Evolutionary conservation across 2,888 invertebrate species (phyloP).

Genomic region (Salpingus planirostris): DNA sequence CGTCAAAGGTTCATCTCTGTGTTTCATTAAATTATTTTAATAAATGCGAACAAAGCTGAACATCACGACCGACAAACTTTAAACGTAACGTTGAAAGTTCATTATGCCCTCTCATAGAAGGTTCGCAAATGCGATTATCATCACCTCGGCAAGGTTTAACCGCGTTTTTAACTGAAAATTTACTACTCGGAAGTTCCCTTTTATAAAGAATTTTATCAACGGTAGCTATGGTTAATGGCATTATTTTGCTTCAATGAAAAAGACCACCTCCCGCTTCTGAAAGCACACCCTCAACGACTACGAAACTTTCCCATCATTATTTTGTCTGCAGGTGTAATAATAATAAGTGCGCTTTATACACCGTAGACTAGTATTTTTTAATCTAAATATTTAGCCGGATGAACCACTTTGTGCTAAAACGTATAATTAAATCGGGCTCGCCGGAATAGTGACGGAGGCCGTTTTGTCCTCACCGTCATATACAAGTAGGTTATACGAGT

Average conservation of each 20-base stretch:
- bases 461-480: too few species aligned
- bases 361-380: too few species aligned
- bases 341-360: too few species aligned
- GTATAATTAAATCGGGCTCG: too few species aligned
- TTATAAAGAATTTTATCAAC: conserved; percentile 8
- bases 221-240: conserved; percentile 5
- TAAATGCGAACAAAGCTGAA: conserved; percentile 6
- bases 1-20: conserved; percentile 5
- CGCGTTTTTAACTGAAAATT: conserved; percentile 11
- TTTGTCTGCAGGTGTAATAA: too few species aligned
- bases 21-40: conserved; percentile 8
- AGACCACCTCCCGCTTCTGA: too few species aligned
- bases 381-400: too few species aligned
- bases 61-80: conserved; percentile 6
- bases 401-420: too few species aligned
- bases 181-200: conserved; percentile 9
- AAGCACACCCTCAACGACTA: too few species aligned
- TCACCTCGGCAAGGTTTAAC: conserved; percentile 8
- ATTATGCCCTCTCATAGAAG: conserved; percentile 10
- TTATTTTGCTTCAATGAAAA: conserved; percentile 7
- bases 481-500: too few species aligned
- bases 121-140: conserved; percentile 11
- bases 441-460: too few species aligned
- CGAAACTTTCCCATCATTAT: too few species aligned
- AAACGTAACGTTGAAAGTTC: conserved; percentile 8